These are phyloP conservation scores for Caenorhabditis sulstoni DNA, from an alignment of 2,888 invertebrate species.

Conservation along the genomic window DNA sequence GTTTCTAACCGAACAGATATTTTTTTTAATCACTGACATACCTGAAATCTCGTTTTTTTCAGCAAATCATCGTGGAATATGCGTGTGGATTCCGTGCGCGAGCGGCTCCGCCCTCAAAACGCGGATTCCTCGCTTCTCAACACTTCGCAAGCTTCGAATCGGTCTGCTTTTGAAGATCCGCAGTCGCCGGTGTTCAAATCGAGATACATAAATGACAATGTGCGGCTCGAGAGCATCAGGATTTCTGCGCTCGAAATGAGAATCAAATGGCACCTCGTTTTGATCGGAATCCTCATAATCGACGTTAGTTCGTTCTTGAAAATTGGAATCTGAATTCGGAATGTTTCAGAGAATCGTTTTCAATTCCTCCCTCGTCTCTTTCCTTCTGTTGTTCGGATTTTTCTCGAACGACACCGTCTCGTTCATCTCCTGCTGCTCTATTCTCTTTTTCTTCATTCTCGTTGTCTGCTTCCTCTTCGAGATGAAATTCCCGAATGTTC, in stretches of 20 bases:
- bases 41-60: not conserved
- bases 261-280: conserved; percentile 40
- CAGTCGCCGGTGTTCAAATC: conserved; percentile 47
- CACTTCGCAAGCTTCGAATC: conserved; percentile 32
- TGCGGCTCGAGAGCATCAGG: conserved; percentile 24
- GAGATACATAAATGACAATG: conserved; percentile 37
- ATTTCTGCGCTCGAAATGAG: not conserved
- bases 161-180: conserved; percentile 46
- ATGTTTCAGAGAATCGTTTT: conserved; percentile 40
- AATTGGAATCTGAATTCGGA: not conserved
- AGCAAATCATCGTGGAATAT: conserved; percentile 1
- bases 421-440: conserved; percentile 1
- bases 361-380: conserved; percentile 23
- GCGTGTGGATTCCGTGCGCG: conserved; percentile 42
- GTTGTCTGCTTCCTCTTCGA: conserved; percentile 25
- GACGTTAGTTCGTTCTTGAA: conserved; percentile 31
- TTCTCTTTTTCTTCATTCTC: conserved; percentile 16
- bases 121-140: conserved; percentile 40
- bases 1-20: too few relatives aligned
- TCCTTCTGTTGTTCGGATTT: conserved; percentile 32
- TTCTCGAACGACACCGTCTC: conserved; percentile 3
- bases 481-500: conserved; percentile 43
- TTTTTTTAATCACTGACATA: not conserved
- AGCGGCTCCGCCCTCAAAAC: conserved; percentile 40
- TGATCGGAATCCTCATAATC: conserved; percentile 9